Base-by-base conservation (phyloP, 1,140 invertebrate genomes). In the Drosophila serrata region DNA sequence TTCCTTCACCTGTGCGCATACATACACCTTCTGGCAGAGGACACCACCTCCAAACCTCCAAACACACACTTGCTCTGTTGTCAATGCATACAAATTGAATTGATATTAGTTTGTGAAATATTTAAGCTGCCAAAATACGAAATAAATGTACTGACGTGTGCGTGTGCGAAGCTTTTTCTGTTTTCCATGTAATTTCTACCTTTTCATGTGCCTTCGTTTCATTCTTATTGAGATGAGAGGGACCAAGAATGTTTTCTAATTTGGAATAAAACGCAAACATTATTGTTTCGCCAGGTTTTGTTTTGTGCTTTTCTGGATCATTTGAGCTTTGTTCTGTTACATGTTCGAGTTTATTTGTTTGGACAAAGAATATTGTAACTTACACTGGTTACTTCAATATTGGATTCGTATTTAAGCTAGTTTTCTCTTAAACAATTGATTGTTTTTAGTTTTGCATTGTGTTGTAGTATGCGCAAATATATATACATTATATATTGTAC, bases 101-200 rank as follows among this genome's bases (percentile, higher is more conserved):
- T 82, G 81, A 82, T 82, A 82, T 82, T 82, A 84, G 80, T 82
- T 82, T 84, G 70, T 82, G 63, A 82, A 82, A 84, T 82, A 82
- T 82, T 82, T 79, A 84, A 61, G 81, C 81, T 75, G 73, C 70
- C 62, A 62, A 39, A 81, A 81, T 59, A 56, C 40, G 61, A 67
- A 53, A 81, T 58, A 49, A 37, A 64, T 77, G 73, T 53, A 12
- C 40, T 27, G 46, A 22, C 51, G 35, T 40, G 37, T 45, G 46
- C 19, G 19, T 39, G 24, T 60, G 67, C 31, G 29, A 13, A 27
- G 55, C 42, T 53, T 51, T 62, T 24, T 46, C 65, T 65, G 67
- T 43, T 82, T 76, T 76, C 24, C 59, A 70, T 75, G 79, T 61
- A 76, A 80, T 76, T 75, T 56, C 73, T 63, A 31, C 39, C 69